Evolutionary conservation across 2,797 vertebrate species (phyloP).

Genomic region (Austrolebias charrua): DNA sequence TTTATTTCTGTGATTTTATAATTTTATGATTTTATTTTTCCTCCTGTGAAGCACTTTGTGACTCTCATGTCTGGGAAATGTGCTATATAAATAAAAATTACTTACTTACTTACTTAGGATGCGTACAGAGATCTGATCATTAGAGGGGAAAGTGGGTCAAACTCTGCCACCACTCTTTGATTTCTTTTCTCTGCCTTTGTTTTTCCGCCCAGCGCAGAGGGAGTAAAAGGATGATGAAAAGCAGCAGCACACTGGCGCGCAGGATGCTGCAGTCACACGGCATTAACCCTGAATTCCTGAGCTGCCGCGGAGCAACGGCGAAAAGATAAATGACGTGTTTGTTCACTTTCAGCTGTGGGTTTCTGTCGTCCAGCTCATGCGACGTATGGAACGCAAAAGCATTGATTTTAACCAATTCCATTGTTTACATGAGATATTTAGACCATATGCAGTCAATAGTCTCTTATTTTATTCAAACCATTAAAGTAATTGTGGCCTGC

Average conservation of each 20-base stretch:
- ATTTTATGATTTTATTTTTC: too few relatives aligned
- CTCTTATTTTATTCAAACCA: background rate
- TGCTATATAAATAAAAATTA: too few relatives aligned
- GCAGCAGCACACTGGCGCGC: conserved; percentile 1
- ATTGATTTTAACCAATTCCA: conserved; percentile 2
- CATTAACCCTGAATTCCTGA: background rate
- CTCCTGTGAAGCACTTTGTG: too few relatives aligned
- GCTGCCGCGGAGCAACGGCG: background rate
- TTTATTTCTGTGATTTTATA: too few relatives aligned
- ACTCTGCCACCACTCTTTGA: conserved; percentile 17
- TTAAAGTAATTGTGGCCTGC: background rate
- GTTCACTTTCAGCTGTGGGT: background rate
- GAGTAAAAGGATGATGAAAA: conserved; percentile 19
- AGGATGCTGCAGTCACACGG: conserved; percentile 19
- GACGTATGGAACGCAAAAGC: background rate
- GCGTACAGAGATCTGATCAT: conserved; percentile 13
- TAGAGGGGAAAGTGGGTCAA: conserved; percentile 39
- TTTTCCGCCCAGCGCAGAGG: conserved; percentile 27
- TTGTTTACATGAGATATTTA: background rate
- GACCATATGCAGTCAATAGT: background rate
- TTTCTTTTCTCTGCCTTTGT: conserved; percentile 17
- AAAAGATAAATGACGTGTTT: background rate
- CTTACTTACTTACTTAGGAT: too few relatives aligned
- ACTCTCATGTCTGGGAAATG: too few relatives aligned
- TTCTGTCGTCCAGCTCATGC: background rate